Percentiles rank a stretch among this genome's conserved stretches.
Conservation (phyloP, 2,113 vertebrate genomes). For the Apodemus sylvaticus region DNA sequence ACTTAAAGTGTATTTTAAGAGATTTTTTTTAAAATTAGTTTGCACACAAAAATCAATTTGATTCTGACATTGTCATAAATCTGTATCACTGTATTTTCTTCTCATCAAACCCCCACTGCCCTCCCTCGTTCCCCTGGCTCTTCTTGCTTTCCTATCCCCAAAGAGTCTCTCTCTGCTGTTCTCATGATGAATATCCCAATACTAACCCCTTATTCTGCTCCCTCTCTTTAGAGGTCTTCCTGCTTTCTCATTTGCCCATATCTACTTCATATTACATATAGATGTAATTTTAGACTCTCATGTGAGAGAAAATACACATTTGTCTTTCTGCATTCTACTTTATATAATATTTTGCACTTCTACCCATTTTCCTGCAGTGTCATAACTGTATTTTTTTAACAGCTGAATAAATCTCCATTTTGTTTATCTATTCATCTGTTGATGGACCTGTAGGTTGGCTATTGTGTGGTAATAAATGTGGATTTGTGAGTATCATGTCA, state of each 20-base stretch:
- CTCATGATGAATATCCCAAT: not conserved
- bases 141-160: not conserved
- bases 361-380: not conserved
- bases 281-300: not conserved
- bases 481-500: too few species aligned
- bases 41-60: too few species aligned
- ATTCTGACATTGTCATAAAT: not conserved
- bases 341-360: not conserved
- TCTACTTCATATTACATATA: not conserved
- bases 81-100: not conserved
- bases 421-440: too few species aligned
- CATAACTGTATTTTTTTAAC: too few species aligned
- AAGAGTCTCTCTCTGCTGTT: not conserved
- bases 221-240: not conserved
- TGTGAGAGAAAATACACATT: not conserved
- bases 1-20: not conserved
- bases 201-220: not conserved
- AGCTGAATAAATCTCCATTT: too few species aligned
- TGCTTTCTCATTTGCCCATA: not conserved
- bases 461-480: too few species aligned
- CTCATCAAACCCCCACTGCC: not conserved
- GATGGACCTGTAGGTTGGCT: too few species aligned
- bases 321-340: not conserved
- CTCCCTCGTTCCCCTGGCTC: not conserved
- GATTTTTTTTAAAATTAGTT: not conserved